Evolutionary conservation across 2,888 invertebrate species (phyloP), one percentile per base, ranked within the genome.

Genomic region (Lycia hirtaria): DNA sequence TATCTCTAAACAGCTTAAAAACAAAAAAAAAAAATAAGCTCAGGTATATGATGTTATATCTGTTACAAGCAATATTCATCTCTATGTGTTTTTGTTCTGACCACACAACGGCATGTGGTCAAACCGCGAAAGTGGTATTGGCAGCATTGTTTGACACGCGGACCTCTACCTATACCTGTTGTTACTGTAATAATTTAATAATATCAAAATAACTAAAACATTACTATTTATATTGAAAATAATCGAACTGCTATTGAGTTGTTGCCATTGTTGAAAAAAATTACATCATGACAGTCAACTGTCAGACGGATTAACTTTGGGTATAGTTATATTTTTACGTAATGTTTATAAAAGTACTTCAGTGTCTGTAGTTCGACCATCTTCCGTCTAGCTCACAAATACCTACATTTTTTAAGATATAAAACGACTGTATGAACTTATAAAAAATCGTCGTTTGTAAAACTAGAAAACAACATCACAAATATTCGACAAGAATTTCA

Each of bases 111-210:
- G 80, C 88, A 88, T 87, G 87, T 88, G 87, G 85, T 66, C 62
- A 71, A 74, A 83, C 84, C 83, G 81, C 85, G 84, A 85, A 87
- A 87, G 81, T 85, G 76, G 78, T 77, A 68, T 72, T 76, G 68
- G 69, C 72, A 72, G 76, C 76, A 82, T 87, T 86, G 83, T 85
- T 79, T 81, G 82, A 80, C 80, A 76, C 71, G 71, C 75, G 67
- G 62, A 70, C 65, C 68, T 65, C 68, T n/a, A n/a, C n/a, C n/a
- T 56, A 61, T 71, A 74, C 65, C 69, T 75, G 73, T 80, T 73
- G 82, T 85, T 84, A 80, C 71, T 56, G 64, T 69, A 80, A 71
- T 68, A 76, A 72, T 80, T 79, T 67, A 75, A 80, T 83, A 35
- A 37, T 28, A 52, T 30, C 14, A 19, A 19, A 26, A 20, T 19